These are phyloP conservation scores for Drymodes brunneopygia DNA, from an alignment of 2,113 vertebrate species.

Conservation along the genomic window DNA sequence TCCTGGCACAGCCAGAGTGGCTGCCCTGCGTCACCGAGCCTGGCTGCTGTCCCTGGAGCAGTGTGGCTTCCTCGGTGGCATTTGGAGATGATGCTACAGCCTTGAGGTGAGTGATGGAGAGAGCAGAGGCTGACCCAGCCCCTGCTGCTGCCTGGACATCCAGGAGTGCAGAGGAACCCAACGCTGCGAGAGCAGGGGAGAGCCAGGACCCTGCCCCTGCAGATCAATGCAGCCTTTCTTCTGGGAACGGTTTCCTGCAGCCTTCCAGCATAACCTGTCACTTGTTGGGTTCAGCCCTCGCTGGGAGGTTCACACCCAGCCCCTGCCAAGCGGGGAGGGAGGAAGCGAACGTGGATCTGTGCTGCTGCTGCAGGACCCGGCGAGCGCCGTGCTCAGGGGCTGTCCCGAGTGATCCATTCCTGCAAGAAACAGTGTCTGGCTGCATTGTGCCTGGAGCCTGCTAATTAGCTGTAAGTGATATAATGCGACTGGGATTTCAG, in stretches of 20 bases:
- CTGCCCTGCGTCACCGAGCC: background rate
- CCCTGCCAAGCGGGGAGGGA: background rate
- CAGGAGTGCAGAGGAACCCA: background rate
- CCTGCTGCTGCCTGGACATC: background rate
- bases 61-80: rapidly evolving
- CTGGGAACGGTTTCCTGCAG: background rate
- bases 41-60: background rate
- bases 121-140: background rate
- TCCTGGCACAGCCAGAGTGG: background rate
- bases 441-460: conserved; percentile 48
- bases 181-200: background rate
- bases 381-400: background rate
- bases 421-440: conserved; percentile 8
- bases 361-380: background rate
- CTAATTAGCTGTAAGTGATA: conserved; percentile 68
- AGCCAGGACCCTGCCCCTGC: background rate
- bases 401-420: background rate
- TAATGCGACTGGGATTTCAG: conserved; percentile 37
- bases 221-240: conserved; percentile 29
- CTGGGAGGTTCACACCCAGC: background rate
- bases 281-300: background rate
- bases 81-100: rapidly evolving
- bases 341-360: background rate
- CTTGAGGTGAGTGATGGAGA: rapidly evolving
- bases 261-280: background rate